Percentiles rank a stretch among this genome's conserved stretches.
Evolutionary conservation across 2,113 vertebrate species (phyloP).

Genomic region (Danionella cerebrum): DNA sequence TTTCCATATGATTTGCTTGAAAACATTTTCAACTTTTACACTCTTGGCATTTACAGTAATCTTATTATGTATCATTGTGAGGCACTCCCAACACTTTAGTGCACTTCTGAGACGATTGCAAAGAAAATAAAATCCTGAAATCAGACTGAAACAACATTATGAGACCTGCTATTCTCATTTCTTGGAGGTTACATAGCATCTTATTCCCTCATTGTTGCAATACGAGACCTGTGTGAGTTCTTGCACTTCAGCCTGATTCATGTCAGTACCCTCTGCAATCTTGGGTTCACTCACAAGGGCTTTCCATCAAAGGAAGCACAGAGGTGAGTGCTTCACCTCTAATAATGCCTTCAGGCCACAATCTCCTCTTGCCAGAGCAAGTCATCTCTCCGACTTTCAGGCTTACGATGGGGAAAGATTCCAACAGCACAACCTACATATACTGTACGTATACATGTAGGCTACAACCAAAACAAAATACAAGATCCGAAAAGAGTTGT

Average conservation of each 20-base stretch:
- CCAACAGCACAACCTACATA: neutral
- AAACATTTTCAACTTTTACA: neutral
- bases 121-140: neutral
- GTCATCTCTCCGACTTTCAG: neutral
- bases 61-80: neutral
- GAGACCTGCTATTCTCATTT: neutral
- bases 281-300: constrained; percentile 8
- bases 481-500: neutral
- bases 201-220: neutral
- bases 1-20: no score
- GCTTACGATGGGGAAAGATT: neutral
- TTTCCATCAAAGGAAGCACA: neutral
- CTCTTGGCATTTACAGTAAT: neutral
- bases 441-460: no score
- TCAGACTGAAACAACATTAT: neutral
- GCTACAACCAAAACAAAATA: neutral
- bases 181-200: neutral
- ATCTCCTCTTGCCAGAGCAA: neutral
- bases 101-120: neutral
- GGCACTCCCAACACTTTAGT: neutral
- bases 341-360: constrained; percentile 4
- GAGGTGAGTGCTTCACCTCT: neutral
- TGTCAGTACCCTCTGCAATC: constrained; percentile 9
- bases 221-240: neutral
- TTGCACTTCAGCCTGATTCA: constrained; percentile 15